A percentile compares a stretch with the other conserved stretches of the same genome.
Evolutionary conservation across 1,140 invertebrate genomes (phyloP).

Genomic region (Holcopasites calliopsidis): DNA sequence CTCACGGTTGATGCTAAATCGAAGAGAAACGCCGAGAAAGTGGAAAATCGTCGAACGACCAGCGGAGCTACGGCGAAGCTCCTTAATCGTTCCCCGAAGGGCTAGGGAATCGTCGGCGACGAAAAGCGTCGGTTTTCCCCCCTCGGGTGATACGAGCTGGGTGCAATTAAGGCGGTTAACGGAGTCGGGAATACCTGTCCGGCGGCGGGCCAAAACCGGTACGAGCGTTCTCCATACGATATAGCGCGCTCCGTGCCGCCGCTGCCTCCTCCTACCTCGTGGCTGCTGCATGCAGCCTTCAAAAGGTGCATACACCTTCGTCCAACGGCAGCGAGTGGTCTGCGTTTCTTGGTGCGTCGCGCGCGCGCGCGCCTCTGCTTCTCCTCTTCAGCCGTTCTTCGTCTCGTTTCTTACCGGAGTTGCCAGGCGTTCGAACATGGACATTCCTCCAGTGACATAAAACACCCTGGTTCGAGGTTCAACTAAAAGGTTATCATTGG

Average conservation of each 20-base stretch:
- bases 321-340: slow-evolving; percentile 42
- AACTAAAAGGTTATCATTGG: not conserved
- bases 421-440: too few species aligned
- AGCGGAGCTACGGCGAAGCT: too few species aligned
- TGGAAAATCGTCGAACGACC: not conserved
- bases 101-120: not conserved
- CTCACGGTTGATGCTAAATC: too few species aligned
- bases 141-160: slow-evolving; percentile 37
- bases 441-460: not conserved
- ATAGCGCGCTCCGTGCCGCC: slow-evolving; percentile 42
- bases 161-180: slow-evolving; percentile 67
- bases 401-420: not conserved
- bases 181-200: slow-evolving; percentile 68
- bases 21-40: not conserved
- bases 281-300: slow-evolving; percentile 53
- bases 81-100: not conserved
- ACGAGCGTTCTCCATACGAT: slow-evolving; percentile 61
- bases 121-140: slow-evolving; percentile 27
- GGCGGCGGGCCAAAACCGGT: slow-evolving; percentile 64
- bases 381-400: not conserved
- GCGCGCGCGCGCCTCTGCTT: not conserved
- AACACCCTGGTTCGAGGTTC: not conserved
- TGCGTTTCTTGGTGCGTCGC: slow-evolving; percentile 39
- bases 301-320: slow-evolving; percentile 62
- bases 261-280: slow-evolving; percentile 7